Evolutionary conservation across 2,113 vertebrate genomes (phyloP).

Genomic region (Clinocottus analis): DNA sequence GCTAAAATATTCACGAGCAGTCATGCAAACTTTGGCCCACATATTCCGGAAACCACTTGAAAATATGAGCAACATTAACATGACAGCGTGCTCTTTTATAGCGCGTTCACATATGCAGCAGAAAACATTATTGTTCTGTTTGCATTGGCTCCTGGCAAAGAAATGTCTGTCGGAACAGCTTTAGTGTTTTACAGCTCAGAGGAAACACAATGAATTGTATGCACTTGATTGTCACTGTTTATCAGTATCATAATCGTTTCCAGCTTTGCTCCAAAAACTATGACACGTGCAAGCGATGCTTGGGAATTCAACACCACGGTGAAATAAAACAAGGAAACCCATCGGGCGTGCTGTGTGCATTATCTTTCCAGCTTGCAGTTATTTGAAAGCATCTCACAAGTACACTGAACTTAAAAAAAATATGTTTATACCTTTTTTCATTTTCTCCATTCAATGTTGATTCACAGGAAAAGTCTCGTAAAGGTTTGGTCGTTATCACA

Average conservation of each 20-base stretch:
- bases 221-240: slow-evolving; percentile 51
- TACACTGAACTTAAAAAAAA: not conserved
- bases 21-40: slow-evolving; percentile 9
- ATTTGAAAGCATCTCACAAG: not conserved
- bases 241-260: slow-evolving; percentile 42
- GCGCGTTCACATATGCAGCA: slow-evolving; percentile 24
- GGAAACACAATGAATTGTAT: slow-evolving; percentile 49
- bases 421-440: not conserved
- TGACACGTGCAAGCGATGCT: slow-evolving; percentile 9
- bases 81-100: slow-evolving; percentile 19
- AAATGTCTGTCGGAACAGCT: slow-evolving; percentile 52
- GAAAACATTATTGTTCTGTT: slow-evolving; percentile 47
- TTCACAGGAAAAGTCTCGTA: not conserved
- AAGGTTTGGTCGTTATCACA: not conserved
- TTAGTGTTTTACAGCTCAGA: slow-evolving; percentile 57
- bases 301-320: slow-evolving; percentile 9
- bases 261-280: slow-evolving; percentile 11
- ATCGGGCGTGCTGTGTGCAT: not conserved
- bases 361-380: not conserved
- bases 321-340: not conserved
- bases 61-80: slow-evolving; percentile 32
- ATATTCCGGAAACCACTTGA: slow-evolving; percentile 12
- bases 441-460: not conserved
- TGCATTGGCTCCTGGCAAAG: slow-evolving; percentile 45
- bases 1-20: slow-evolving; percentile 46